These are phyloP conservation scores for Nephila pilipes DNA, from an alignment of 1,140 invertebrate species.

Conservation along the genomic window DNA sequence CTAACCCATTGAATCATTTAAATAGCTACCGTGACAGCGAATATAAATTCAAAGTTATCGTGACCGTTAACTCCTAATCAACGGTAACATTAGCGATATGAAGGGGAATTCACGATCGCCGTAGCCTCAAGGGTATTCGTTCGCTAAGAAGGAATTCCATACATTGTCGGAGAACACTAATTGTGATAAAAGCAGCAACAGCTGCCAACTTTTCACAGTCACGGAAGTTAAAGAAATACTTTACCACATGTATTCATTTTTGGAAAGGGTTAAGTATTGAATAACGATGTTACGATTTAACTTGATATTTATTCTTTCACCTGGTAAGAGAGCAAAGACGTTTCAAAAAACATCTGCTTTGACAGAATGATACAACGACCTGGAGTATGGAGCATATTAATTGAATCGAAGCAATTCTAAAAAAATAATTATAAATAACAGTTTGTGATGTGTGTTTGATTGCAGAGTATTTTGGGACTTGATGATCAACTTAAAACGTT, in stretches of 20 bases:
- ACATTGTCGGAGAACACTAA: background rate
- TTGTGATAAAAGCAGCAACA: background rate
- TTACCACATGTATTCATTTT: background rate
- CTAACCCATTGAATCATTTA: conserved; percentile 5
- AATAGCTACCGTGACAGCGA: conserved; percentile 21
- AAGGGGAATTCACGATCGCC: background rate
- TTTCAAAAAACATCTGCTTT: too few species aligned
- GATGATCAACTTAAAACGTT: too few species aligned
- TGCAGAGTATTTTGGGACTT: too few species aligned
- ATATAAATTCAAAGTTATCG: conserved; percentile 34
- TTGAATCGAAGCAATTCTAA: too few species aligned
- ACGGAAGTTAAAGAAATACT: background rate
- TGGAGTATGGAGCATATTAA: too few species aligned
- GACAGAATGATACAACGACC: too few species aligned
- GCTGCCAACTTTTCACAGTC: background rate
- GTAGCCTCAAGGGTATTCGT: conserved; percentile 17
- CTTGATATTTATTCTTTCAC: too few species aligned
- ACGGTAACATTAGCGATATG: background rate
- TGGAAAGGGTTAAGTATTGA: background rate
- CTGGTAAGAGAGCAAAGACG: too few species aligned
- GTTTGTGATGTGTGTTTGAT: too few species aligned
- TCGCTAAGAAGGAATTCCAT: background rate
- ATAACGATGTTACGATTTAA: background rate
- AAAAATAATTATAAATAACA: too few species aligned
- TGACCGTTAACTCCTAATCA: conserved; percentile 37